Conservation (phyloP, 2,888 invertebrate genomes). For the Erebia aethiops region DNA sequence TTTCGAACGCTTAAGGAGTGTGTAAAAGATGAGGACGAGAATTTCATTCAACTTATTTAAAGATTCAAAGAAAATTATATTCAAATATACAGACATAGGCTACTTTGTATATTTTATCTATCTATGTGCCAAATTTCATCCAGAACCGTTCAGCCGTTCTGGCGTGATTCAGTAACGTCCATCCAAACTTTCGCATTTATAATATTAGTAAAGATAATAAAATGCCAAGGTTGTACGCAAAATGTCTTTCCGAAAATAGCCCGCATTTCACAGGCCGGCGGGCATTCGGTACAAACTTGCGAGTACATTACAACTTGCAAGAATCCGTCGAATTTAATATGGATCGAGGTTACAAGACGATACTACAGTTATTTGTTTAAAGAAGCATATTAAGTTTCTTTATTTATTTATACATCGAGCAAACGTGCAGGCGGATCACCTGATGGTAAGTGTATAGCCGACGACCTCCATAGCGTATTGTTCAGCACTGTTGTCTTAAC, state of each 20-base stretch:
- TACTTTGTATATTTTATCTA: no score
- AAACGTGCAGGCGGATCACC: no score
- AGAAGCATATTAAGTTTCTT: not conserved
- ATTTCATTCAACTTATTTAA: not conserved
- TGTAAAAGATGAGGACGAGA: not conserved
- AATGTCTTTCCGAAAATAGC: conserved; percentile 3
- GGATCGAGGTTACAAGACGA: not conserved
- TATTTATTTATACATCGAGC: no score
- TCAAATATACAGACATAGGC: no score
- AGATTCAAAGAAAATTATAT: not conserved
- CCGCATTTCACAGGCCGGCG: not conserved
- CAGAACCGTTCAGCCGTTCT: no score
- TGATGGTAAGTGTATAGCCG: no score
- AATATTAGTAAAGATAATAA: not conserved
- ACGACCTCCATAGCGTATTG: no score
- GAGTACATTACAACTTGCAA: not conserved
- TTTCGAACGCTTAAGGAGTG: not conserved
- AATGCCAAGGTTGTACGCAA: conserved; percentile 10
- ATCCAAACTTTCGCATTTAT: no score
- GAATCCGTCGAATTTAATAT: not conserved
- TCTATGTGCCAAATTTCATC: no score
- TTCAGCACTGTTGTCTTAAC: no score
- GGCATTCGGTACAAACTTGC: not conserved
- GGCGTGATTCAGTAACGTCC: no score
- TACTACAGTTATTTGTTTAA: not conserved